These are phyloP conservation scores for Heterochromis multidens DNA, from an alignment of 2,113 vertebrate species.

Conservation along the genomic window DNA sequence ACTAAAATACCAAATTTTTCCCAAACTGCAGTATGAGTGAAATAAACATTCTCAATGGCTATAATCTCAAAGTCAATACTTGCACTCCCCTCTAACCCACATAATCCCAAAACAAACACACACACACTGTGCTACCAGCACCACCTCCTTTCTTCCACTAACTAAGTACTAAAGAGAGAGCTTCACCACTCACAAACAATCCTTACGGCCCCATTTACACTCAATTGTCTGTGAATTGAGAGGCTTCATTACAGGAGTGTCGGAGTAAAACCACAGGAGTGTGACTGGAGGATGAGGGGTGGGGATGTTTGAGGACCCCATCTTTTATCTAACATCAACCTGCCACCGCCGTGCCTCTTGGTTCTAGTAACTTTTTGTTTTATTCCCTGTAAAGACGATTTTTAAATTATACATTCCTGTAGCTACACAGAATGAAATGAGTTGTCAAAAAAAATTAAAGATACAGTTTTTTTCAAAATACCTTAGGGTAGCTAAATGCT, in stretches of 20 bases:
- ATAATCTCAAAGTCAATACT: not conserved
- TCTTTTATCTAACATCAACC: not conserved
- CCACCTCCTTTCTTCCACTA: not conserved
- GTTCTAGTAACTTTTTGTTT: not conserved
- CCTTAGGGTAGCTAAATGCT: too few relatives aligned
- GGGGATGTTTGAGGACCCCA: not conserved
- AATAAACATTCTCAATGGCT: not conserved
- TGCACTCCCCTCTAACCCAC: not conserved
- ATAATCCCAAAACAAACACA: not conserved
- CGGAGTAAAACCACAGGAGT: not conserved
- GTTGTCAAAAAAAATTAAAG: not conserved
- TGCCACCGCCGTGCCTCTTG: not conserved
- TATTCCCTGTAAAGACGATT: not conserved
- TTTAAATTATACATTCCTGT: not conserved
- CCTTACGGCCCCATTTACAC: not conserved
- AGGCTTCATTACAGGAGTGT: not conserved
- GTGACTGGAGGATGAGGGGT: not conserved
- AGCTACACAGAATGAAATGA: not conserved
- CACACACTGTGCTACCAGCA: not conserved
- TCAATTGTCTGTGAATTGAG: not conserved
- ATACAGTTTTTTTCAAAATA: not conserved
- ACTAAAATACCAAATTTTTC: not conserved
- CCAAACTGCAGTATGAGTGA: not conserved
- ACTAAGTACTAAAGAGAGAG: not conserved
- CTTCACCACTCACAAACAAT: not conserved